A percentile compares a stretch with the other conserved stretches of the same genome.
Evolutionary conservation across 1,140 invertebrate genomes (phyloP).

Genomic region (Mamestra configurata): DNA sequence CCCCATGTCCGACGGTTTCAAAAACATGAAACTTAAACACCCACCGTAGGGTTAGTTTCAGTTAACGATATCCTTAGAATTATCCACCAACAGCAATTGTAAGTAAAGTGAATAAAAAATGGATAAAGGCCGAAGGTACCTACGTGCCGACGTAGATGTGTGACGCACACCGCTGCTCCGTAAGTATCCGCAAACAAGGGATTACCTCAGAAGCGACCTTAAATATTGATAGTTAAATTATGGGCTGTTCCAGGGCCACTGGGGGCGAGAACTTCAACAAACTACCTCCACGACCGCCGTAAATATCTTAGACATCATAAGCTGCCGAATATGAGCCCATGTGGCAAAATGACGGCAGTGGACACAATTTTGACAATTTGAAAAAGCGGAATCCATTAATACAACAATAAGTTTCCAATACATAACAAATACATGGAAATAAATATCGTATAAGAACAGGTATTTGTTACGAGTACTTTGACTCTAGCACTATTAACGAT

Average conservation of each 20-base stretch:
- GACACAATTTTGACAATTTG: neutral
- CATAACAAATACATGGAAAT: conserved; percentile 11
- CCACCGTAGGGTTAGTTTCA: neutral
- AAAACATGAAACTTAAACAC: neutral
- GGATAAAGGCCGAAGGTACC: neutral
- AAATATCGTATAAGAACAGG: conserved; percentile 34
- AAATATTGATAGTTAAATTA: conserved; percentile 35
- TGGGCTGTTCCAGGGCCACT: conserved; percentile 5
- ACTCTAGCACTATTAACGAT: conserved; percentile 39
- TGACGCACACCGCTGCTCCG: conserved; percentile 9
- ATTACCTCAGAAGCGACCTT: conserved; percentile 22
- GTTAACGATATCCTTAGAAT: neutral
- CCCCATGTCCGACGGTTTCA: too few species aligned
- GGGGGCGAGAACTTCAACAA: conserved; percentile 4
- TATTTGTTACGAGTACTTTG: conserved; percentile 37
- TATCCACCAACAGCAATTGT: neutral
- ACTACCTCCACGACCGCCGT: neutral
- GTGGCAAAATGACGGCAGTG: conserved; percentile 3
- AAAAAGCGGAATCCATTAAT: conserved; percentile 28
- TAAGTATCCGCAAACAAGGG: conserved; percentile 19
- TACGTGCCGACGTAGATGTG: neutral
- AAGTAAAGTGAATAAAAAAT: neutral
- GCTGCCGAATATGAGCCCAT: neutral
- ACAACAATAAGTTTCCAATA: conserved; percentile 23
- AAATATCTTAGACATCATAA: conserved; percentile 26